phyloP scores from a whole-genome alignment of 2,113 vertebrate species.

The Nestor notabilis region DNA sequence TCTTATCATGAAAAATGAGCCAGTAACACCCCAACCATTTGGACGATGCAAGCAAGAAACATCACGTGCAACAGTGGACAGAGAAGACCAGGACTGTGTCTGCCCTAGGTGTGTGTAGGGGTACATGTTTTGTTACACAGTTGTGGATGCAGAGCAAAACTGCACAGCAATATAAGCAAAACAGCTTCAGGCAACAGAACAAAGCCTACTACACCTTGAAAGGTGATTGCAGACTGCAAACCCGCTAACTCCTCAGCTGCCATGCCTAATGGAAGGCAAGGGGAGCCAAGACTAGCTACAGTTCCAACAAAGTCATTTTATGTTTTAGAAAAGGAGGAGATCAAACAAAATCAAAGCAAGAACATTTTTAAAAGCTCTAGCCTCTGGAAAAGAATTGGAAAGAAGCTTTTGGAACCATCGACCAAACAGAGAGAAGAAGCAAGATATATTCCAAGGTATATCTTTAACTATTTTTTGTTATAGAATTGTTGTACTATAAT shows the following conservation, averaged over 20 bases:
- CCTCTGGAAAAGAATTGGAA: background rate
- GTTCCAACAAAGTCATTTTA: background rate
- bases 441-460: background rate
- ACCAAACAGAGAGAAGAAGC: background rate
- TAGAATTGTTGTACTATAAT: background rate
- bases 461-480: background rate
- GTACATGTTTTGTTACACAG: accelerated
- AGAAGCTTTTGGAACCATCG: background rate
- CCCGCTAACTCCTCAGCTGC: background rate
- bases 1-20: background rate
- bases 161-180: background rate
- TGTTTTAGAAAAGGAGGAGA: background rate
- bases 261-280: background rate
- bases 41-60: background rate
- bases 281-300: background rate
- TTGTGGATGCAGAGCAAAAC: background rate
- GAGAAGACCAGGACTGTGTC: background rate
- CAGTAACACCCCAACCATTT: background rate
- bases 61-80: background rate
- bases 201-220: background rate
- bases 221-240: background rate
- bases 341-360: background rate
- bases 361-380: background rate
- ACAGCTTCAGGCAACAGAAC: background rate
- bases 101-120: background rate